Evolutionary conservation across 1,140 invertebrate genomes (phyloP), one percentile per base, ranked within the genome.

Genomic region (Matsumurasca onukii): DNA sequence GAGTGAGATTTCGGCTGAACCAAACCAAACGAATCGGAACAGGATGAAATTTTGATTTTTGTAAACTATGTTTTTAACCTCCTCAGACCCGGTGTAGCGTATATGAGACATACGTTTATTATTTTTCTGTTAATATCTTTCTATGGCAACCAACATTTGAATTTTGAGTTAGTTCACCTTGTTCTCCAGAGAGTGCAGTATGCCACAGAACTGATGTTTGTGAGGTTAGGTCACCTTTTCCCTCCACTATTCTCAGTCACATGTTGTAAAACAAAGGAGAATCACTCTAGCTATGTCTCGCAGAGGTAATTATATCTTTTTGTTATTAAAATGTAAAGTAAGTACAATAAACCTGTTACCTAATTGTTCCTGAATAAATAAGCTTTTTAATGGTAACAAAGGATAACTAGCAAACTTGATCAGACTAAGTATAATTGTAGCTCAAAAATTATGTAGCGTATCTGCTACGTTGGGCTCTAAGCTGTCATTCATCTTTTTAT

Each of bases 41-140:
- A n/a, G n/a, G n/a, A n/a, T n/a, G n/a, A n/a, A n/a, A n/a, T n/a
- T n/a, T n/a, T n/a, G n/a, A n/a, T n/a, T n/a, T n/a, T n/a, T n/a
- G n/a, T n/a, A n/a, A n/a, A 39, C 17, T 57, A 9, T 57, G 5
- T 29, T 57, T n/a, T 57, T 63, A 63, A 20, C 61, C 61, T 63
- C 61, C 61, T 63, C 61, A 63, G 61, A 13, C 61, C 61, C 30
- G 34, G 61, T 9, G 61, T 63, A 29, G 29, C 61, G 29, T 29
- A 63, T 13, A 63, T 20, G 61, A 63, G 61, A 63, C 61, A 63
- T 63, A 24, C 22, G n/a, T 27, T 20, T 29, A n/a, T 63, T 63
- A 20, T 24, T 29, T 63, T 63, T 63, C 30, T n/a, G 22, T 9
- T 9, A 17, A 17, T 39, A 9, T 5, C 5, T 39, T 9, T 39